phyloP scores from a whole-genome alignment of 2,888 invertebrate genomes.

The Orchestes rusci region DNA sequence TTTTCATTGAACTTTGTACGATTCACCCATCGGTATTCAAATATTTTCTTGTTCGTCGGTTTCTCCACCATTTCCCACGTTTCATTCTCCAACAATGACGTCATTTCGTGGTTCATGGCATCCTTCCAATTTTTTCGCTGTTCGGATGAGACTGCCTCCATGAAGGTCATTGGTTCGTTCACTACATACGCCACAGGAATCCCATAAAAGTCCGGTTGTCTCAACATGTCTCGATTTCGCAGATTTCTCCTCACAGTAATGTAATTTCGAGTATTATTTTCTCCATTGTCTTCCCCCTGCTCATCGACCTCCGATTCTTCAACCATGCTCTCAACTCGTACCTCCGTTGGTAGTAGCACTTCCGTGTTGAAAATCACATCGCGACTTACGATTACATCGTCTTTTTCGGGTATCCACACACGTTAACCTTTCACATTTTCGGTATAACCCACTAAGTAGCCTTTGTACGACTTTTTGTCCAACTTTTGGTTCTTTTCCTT shows the following conservation, averaged over 20 bases:
- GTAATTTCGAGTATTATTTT: no score
- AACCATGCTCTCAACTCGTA: background rate
- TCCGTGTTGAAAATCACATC: background rate
- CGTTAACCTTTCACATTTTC: background rate
- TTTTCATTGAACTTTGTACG: background rate
- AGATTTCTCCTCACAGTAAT: no score
- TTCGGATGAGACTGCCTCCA: no score
- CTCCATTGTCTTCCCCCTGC: no score
- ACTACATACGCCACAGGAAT: no score
- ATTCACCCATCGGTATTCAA: no score
- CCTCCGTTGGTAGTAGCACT: background rate
- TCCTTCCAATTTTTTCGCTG: slow-evolving; percentile 10
- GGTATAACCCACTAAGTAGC: background rate
- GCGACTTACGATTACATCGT: background rate
- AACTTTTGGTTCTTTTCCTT: background rate
- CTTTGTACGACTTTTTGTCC: background rate
- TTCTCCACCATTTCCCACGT: background rate
- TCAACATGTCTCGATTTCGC: no score
- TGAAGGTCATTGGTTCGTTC: no score
- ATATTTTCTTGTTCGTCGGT: no score
- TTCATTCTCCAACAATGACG: no score
- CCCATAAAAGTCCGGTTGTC: no score
- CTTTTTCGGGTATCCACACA: background rate
- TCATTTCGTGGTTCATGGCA: no score
- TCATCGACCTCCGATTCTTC: background rate